phyloP scores from a whole-genome alignment of 1,140 invertebrate genomes.

The Aphelinus certus region DNA sequence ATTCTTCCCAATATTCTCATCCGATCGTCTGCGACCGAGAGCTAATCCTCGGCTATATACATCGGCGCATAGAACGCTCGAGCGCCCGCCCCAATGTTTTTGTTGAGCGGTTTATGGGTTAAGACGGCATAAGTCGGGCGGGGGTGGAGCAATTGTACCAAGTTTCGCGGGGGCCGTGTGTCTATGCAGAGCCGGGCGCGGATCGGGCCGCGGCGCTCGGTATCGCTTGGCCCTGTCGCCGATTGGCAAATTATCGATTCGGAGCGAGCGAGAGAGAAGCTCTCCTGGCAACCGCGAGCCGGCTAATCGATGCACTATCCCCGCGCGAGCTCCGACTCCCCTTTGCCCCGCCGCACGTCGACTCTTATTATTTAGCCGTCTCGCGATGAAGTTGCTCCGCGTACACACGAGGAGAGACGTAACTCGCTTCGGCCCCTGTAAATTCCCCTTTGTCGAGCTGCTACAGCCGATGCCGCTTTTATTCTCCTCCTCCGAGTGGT shows the following conservation, averaged over 20 bases:
- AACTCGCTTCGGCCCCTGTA: no score
- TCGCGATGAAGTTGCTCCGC: no score
- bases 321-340: neutral
- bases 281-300: conserved; percentile 54
- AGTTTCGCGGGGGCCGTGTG: neutral
- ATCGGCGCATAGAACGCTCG: no score
- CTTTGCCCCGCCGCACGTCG: no score
- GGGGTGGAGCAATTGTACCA: neutral
- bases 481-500: no score
- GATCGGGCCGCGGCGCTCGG: neutral
- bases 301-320: conserved; percentile 53
- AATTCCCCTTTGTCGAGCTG: no score
- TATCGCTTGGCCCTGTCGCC: conserved; percentile 19
- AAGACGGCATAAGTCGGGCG: neutral
- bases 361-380: no score
- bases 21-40: no score
- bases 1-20: no score
- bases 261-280: neutral
- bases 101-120: conserved; percentile 7
- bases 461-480: no score
- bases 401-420: no score
- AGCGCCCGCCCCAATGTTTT: neutral
- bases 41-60: neutral
- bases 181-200: neutral
- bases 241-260: conserved; percentile 55